phyloP scores from a whole-genome alignment of 2,888 invertebrate genomes.

The Rapana venosa region DNA sequence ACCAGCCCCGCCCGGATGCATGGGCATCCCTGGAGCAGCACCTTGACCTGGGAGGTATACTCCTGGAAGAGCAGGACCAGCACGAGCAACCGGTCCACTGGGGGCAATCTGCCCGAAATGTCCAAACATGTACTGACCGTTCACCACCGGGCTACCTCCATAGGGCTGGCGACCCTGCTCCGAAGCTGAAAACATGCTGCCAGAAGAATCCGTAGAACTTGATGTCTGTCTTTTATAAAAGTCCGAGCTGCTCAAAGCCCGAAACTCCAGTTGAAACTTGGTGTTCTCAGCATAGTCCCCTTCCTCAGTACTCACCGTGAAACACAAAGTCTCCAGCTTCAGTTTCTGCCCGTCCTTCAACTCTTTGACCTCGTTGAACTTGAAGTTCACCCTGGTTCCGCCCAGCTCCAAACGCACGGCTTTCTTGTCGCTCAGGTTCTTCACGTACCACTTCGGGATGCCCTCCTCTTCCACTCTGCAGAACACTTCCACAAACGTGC shows the following conservation, averaged over 20 bases:
- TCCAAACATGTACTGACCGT: background rate
- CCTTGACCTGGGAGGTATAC: background rate
- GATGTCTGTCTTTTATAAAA: background rate
- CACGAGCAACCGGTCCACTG: background rate
- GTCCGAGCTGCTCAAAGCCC: background rate
- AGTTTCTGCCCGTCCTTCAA: background rate
- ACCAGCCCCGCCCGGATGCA: background rate
- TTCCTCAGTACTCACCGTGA: background rate
- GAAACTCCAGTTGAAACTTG: background rate
- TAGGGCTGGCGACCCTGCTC: background rate
- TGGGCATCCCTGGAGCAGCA: background rate
- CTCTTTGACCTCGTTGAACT: background rate
- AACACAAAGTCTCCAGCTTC: conserved; percentile 5
- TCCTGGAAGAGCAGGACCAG: background rate
- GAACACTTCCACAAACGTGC: background rate
- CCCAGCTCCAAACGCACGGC: background rate
- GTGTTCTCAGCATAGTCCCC: background rate
- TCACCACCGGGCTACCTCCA: background rate
- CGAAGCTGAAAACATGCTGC: conserved; percentile 4
- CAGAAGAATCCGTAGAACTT: conserved; percentile 13
- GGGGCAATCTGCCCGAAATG: background rate
- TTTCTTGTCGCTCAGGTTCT: conserved; percentile 19
- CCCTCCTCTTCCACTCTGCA: background rate
- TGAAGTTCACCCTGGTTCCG: background rate
- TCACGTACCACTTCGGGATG: background rate